Conservation (phyloP, 1,140 invertebrate species). For the Papilio xuthus region DNA sequence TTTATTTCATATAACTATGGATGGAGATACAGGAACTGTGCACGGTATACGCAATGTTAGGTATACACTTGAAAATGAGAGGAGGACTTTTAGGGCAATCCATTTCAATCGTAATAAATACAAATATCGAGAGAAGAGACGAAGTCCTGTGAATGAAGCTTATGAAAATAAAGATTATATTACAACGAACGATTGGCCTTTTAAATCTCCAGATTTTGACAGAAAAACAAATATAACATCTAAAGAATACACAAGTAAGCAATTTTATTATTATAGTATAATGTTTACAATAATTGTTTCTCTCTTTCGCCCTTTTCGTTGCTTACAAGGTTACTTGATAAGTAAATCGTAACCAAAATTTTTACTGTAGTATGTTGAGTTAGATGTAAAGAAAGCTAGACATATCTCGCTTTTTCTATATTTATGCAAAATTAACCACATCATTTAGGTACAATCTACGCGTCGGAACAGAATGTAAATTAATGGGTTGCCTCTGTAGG, state of each 20-base stretch:
- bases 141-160: not conserved
- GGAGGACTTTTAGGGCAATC: too few relatives aligned
- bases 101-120: conserved; percentile 12
- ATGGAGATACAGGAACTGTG: conserved; percentile 2
- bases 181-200: not conserved
- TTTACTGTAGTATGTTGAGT: not conserved
- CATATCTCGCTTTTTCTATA: not conserved
- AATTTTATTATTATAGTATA: not conserved
- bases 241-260: conserved; percentile 10
- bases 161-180: not conserved
- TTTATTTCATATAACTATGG: conserved; percentile 16
- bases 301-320: too few relatives aligned
- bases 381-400: not conserved
- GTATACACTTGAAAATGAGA: conserved; percentile 22
- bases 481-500: too few relatives aligned
- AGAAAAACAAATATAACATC: not conserved
- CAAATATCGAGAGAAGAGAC: not conserved
- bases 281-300: too few relatives aligned
- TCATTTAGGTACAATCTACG: too few relatives aligned
- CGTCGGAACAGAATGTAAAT: too few relatives aligned
- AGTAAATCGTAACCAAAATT: too few relatives aligned
- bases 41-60: not conserved
- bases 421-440: too few relatives aligned
- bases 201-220: not conserved
- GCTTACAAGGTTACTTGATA: too few relatives aligned